These are phyloP conservation scores for Vanessa tameamea DNA, from an alignment of 1,140 invertebrate genomes.

Conservation along the genomic window DNA sequence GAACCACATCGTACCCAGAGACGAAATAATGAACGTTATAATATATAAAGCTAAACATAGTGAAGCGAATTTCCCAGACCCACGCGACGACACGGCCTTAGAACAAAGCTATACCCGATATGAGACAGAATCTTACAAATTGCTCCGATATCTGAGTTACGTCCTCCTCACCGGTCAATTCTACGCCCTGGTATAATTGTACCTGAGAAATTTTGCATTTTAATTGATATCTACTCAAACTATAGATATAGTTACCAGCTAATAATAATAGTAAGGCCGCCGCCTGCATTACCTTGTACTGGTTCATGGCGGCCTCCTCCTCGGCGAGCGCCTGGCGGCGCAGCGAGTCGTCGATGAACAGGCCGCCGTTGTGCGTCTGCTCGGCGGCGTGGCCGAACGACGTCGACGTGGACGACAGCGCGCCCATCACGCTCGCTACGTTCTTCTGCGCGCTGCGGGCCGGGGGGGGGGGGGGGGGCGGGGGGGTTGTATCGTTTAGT, in stretches of 20 bases:
- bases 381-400: slow-evolving; percentile 92
- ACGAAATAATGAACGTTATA: background rate
- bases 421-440: slow-evolving; percentile 93
- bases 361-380: slow-evolving; percentile 83
- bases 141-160: slow-evolving; percentile 62
- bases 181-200: slow-evolving; percentile 69
- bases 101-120: slow-evolving; percentile 32
- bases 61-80: no score
- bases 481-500: no score
- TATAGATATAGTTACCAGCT: no score
- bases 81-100: background rate
- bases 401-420: slow-evolving; percentile 92
- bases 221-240: background rate
- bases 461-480: no score
- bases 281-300: slow-evolving; percentile 89
- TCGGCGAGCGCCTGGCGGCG: slow-evolving; percentile 94
- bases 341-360: slow-evolving; percentile 87
- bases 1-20: background rate
- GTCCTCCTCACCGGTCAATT: slow-evolving; percentile 67
- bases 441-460: slow-evolving; percentile 88
- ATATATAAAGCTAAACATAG: background rate
- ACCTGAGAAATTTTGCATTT: slow-evolving; percentile 48
- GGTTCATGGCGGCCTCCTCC: slow-evolving; percentile 96
- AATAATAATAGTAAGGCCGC: no score
- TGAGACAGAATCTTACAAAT: slow-evolving; percentile 60